These are phyloP conservation scores for Calliopsis andreniformis DNA, from an alignment of 1,140 invertebrate species.

Conservation along the genomic window DNA sequence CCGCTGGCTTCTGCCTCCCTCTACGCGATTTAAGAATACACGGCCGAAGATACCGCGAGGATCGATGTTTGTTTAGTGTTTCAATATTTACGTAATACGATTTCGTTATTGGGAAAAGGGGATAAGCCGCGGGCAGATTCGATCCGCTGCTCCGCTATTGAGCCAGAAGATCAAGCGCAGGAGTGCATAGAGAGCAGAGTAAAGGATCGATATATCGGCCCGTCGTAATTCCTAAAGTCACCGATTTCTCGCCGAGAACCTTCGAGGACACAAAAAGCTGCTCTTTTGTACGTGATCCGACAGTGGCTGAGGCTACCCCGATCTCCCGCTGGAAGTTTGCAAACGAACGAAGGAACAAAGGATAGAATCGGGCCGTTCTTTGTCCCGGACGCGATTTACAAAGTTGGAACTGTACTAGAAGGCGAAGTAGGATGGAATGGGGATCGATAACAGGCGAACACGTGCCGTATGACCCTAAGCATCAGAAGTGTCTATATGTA, in stretches of 20 bases:
- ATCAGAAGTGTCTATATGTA: slow-evolving; percentile 19
- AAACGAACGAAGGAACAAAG: slow-evolving; percentile 5
- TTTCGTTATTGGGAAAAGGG: neutral
- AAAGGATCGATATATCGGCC: neutral
- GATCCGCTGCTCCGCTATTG: neutral
- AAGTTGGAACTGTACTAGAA: slow-evolving; percentile 14
- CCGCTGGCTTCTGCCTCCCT: slow-evolving; percentile 25
- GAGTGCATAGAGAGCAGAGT: too few relatives aligned
- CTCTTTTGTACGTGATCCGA: neutral
- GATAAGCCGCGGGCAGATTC: neutral
- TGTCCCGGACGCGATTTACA: slow-evolving; percentile 10
- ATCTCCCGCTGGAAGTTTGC: neutral
- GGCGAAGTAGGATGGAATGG: slow-evolving; percentile 22
- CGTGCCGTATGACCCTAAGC: slow-evolving; percentile 29
- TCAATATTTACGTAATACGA: slow-evolving; percentile 18
- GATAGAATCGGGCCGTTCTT: neutral
- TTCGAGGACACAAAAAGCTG: neutral
- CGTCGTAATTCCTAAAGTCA: neutral
- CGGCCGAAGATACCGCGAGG: neutral
- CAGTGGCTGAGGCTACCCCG: neutral
- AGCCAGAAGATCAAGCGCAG: neutral
- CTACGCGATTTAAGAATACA: slow-evolving; percentile 34
- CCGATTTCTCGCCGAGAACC: neutral
- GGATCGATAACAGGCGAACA: slow-evolving; percentile 35
- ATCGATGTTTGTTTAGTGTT: slow-evolving; percentile 29